Percentiles rank a stretch among this genome's conserved stretches.
phyloP scores from a whole-genome alignment of 2,113 vertebrate species.

The Micronycteris hirsuta region DNA sequence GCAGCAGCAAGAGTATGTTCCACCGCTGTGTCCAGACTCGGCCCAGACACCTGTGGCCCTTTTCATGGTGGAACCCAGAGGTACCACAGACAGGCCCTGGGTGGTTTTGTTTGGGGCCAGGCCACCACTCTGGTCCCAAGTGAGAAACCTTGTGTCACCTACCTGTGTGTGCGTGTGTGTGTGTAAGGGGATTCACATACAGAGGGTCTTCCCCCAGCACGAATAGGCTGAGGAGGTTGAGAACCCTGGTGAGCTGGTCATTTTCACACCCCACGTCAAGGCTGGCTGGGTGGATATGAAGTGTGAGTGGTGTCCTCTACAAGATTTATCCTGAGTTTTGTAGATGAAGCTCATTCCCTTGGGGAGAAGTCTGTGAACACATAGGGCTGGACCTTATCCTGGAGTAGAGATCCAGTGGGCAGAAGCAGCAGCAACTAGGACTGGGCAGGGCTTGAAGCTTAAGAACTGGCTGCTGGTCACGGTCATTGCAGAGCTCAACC shows the following conservation, averaged over 20 bases:
- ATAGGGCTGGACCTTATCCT: background rate
- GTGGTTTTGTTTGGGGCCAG: background rate
- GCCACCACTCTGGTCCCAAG: background rate
- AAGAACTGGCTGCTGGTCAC: background rate
- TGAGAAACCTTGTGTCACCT: background rate
- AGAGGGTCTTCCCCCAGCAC: background rate
- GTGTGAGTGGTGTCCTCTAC: fast-evolving
- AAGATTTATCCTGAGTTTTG: background rate
- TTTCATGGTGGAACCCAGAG: background rate
- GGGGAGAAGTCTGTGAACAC: background rate
- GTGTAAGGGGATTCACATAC: background rate
- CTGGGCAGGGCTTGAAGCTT: background rate
- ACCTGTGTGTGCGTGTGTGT: background rate
- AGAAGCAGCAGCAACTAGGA: background rate
- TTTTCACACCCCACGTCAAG: background rate
- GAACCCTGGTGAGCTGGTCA: background rate
- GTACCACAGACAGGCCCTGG: background rate
- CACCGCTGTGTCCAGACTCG: background rate
- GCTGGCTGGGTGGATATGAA: background rate
- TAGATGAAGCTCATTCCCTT: background rate
- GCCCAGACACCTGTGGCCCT: background rate
- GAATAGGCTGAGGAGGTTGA: background rate
- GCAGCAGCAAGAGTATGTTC: background rate
- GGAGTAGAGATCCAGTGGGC: background rate
- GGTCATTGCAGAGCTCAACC: background rate